Base-by-base conservation (phyloP, 2,797 vertebrate species). In the Gadopsis marmoratus region DNA sequence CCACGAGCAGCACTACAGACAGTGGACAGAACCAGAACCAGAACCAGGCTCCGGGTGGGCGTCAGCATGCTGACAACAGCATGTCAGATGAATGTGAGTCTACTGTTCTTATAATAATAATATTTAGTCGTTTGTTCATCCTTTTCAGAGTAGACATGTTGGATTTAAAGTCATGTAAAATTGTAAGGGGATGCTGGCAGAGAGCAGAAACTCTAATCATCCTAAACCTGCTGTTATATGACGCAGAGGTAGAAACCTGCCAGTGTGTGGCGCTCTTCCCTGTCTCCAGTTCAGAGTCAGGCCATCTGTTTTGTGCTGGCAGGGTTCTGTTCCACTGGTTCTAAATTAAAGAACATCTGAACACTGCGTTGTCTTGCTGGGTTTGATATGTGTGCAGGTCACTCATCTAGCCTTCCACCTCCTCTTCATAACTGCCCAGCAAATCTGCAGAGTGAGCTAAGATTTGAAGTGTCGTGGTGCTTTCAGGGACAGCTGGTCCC, bases 361-460 rank as follows among this genome's bases (percentile, higher is more conserved):
- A 16, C 45, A 55, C 29, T 41, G 19, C 2, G 0, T 48, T 16
- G 71, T 66, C 83, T 69, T 54, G 81, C 82, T 50, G 14, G 72
- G 75, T 79, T 74, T 35, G 83, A 76, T 37, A 55, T 76, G 63
- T 86, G 73, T 85, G 83, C 79, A 73, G 85, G 5, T 41, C 31
- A 64, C 29, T 21, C 14, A 58, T 35, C 26, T 45, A 82, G 67
- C 35, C 26, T 47, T 33, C 26, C 81, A 76, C 88, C 82, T 89
- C 77, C 90, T 92, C 92, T 91, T 92, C 84, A 82, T 87, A 85
- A 77, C 81, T 71, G 78, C 74, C 81, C 81, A 84, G 35, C 53
- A n/a, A 47, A 63, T 77, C n/a, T 68, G 33, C 69, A 71, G 39
- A 68, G 35, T 1, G 43, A 37, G 16, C 56, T 13, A 29, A 47